Evolutionary conservation across 2,797 vertebrate genomes (phyloP), one percentile per base, ranked within the genome.

Genomic region (Rhinatrema bivittatum): DNA sequence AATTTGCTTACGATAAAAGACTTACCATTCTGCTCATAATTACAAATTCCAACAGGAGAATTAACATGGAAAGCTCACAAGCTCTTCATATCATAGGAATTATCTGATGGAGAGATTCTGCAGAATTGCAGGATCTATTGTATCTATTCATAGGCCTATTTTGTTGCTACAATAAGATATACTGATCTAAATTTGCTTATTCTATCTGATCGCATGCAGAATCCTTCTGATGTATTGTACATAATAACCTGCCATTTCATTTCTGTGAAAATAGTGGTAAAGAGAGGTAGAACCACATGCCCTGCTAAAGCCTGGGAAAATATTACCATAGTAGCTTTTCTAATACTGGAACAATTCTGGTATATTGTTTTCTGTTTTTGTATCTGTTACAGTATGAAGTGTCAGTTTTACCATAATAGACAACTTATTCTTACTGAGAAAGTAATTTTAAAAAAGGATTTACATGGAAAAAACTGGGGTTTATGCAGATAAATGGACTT

Each of bases 181-280:
- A 7, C 37, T 66, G 58, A 47, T 50, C 19, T 43, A 50, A 38
- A 34, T 60, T 69, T 71, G 49, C 60, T 22, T 36, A 47, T 50
- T 70, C 43, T 29, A 58, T 33, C 43, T 70, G 68, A 70, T 68
- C 53, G 67, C 50, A 70, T 62, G 46, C 40, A 43, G 56, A 59
- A 46, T 50, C 29, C 21, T 59, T 53, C 50, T 57, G 42, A 62
- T 65, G 50, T 52, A 68, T n/a, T n/a, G n/a, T n/a, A n/a, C 61
- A 61, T 54, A 70, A 66, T 57, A 55, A 40, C 50, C 40, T 1
- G 2, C 26, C 51, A 12, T 37, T 51, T 59, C 66, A 50, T 61
- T 53, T n/a, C n/a, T n/a, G n/a, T n/a, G n/a, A n/a, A n/a, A n/a
- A n/a, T n/a, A n/a, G n/a, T n/a, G n/a, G n/a, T n/a, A n/a, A n/a